phyloP scores from a whole-genome alignment of 2,888 invertebrate species.

The Gerris lacustris region DNA sequence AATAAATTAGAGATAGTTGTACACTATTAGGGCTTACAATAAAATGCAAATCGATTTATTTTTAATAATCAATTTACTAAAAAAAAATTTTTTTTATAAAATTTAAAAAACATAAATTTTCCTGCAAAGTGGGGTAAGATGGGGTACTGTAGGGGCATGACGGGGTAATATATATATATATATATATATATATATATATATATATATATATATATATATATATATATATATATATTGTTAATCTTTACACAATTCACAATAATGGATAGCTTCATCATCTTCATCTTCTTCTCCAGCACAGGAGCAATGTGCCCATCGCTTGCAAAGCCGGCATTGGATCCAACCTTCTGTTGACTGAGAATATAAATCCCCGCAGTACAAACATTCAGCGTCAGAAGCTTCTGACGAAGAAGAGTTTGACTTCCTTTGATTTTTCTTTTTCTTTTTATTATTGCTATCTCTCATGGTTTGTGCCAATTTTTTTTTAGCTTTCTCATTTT shows the following conservation, averaged over 20 bases:
- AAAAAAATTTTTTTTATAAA: too few relatives aligned
- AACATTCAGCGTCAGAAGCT: neutral
- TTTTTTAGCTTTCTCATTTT: neutral
- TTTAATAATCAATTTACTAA: too few relatives aligned
- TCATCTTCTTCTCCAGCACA: slow-evolving; percentile 12
- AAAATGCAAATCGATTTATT: too few relatives aligned
- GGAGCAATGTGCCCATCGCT: slow-evolving; percentile 9
- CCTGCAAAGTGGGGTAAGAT: too few relatives aligned
- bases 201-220: too few relatives aligned
- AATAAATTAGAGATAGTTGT: too few relatives aligned
- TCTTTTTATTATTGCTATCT: neutral
- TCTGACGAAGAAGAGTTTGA: neutral
- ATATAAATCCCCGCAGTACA: neutral
- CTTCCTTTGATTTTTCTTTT: neutral
- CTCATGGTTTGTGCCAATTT: neutral
- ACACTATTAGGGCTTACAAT: too few relatives aligned
- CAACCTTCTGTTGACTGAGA: neutral
- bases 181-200: too few relatives aligned
- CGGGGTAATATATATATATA: too few relatives aligned
- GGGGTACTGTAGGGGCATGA: too few relatives aligned
- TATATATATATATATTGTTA: too few relatives aligned
- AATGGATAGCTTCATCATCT: neutral
- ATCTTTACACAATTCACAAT: neutral
- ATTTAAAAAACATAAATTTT: too few relatives aligned
- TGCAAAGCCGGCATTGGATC: slow-evolving; percentile 5